phyloP scores from a whole-genome alignment of 2,113 vertebrate species.

The Plestiodon gilberti region DNA sequence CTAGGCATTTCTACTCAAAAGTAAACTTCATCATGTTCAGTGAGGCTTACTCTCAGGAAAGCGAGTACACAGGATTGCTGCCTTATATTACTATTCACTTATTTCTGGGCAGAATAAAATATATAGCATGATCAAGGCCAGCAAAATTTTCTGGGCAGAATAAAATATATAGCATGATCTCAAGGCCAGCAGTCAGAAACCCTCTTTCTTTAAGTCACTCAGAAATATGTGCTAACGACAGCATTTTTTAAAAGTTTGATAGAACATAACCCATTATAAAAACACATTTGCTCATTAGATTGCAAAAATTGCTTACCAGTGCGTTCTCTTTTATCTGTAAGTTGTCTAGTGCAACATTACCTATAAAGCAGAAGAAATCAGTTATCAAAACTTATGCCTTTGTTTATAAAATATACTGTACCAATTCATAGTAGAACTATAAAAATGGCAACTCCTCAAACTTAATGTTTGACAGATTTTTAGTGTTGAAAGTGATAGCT shows the following conservation, averaged over 20 bases:
- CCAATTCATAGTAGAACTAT: not conserved
- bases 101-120: not conserved
- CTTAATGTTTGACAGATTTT: not conserved
- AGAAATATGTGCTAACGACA: not conserved
- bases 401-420: not conserved
- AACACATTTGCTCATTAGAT: not conserved
- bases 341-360: conserved; percentile 95
- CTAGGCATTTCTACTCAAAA: no score
- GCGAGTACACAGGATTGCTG: not conserved
- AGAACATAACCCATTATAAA: not conserved
- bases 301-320: conserved; percentile 81
- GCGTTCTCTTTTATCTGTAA: conserved; percentile 95
- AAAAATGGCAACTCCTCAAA: not conserved
- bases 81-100: not conserved
- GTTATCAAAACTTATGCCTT: not conserved
- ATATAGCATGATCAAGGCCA: not conserved
- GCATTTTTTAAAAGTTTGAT: not conserved
- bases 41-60: not conserved
- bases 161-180: not conserved
- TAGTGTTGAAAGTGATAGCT: not conserved
- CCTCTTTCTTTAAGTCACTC: not conserved
- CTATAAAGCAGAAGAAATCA: conserved; percentile 71
- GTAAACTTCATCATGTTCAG: no score
- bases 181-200: not conserved
- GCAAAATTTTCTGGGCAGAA: not conserved